A percentile compares a stretch with the other conserved stretches of the same genome.
Conservation (phyloP, 92 coral and sea anemone species). For the Pocillopora grandis region DNA sequence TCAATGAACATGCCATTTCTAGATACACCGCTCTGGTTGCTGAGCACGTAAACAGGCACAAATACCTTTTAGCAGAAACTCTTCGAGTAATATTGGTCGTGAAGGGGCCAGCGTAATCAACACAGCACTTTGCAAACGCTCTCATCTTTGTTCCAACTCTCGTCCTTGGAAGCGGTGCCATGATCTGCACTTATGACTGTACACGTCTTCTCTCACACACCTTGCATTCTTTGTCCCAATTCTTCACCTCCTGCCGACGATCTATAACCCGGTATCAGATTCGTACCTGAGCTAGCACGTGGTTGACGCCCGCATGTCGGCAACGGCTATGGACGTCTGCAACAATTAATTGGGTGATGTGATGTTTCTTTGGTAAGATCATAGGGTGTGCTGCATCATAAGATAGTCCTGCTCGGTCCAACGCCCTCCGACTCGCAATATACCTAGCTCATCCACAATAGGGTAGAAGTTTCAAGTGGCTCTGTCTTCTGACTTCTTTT, state of each 20-base stretch:
- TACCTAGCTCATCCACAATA: no score
- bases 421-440: no score
- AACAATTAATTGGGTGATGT: no score
- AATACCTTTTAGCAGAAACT: conserved; percentile 24
- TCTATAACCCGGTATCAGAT: conserved; percentile 20
- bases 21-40: conserved; percentile 20
- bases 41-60: conserved; percentile 37
- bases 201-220: conserved; percentile 1
- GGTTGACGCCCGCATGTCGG: conserved; percentile 41
- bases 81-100: conserved; percentile 30
- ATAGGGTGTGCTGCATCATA: no score
- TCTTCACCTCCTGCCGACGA: conserved; percentile 26
- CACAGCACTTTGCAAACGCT: conserved; percentile 28
- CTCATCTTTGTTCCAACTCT: conserved; percentile 43
- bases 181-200: conserved; percentile 22
- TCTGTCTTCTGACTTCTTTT: no score
- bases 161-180: conserved; percentile 38
- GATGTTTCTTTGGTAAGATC: no score
- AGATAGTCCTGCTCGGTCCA: no score
- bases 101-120: conserved; percentile 39
- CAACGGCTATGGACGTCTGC: no score
- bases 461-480: no score
- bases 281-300: conserved; percentile 38
- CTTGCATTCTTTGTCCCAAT: conserved; percentile 26
- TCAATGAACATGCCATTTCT: conserved; percentile 20